Evolutionary conservation across 2,797 vertebrate species (phyloP).

Genomic region (Parotocinclus haroldoi): DNA sequence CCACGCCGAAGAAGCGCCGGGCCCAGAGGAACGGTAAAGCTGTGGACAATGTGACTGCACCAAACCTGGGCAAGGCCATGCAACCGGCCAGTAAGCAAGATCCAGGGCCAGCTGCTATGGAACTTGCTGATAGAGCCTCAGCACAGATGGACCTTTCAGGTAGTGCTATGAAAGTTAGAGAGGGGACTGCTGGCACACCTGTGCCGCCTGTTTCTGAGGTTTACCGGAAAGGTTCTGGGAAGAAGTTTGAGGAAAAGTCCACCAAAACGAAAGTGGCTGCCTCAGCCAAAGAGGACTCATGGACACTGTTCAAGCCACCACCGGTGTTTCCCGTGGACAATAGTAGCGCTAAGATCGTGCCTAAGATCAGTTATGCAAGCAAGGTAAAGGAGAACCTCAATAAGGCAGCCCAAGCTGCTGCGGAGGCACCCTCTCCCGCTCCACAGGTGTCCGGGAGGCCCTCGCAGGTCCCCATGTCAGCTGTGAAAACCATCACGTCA

Average conservation of each 20-base stretch:
- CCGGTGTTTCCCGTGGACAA: slow-evolving; percentile 99
- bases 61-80: slow-evolving; percentile 81
- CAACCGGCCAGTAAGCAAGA: slow-evolving; percentile 73
- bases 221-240: slow-evolving; percentile 86
- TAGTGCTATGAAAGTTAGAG: slow-evolving; percentile 54
- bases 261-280: slow-evolving; percentile 83
- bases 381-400: slow-evolving; percentile 99
- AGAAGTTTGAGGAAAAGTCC: slow-evolving; percentile 89
- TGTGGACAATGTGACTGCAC: slow-evolving; percentile 77
- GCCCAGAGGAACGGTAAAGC: slow-evolving; percentile 85
- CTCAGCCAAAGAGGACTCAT: slow-evolving; percentile 91
- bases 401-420: slow-evolving; percentile 85
- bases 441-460: slow-evolving; percentile 73
- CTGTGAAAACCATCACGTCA: slow-evolving; percentile 97
- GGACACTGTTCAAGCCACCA: slow-evolving; percentile 97
- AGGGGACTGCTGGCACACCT: slow-evolving; percentile 66
- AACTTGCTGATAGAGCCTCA: slow-evolving; percentile 72
- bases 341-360: slow-evolving; percentile 99
- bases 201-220: slow-evolving; percentile 63
- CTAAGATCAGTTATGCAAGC: slow-evolving; percentile 99
- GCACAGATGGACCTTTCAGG: slow-evolving; percentile 71
- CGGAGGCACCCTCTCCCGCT: slow-evolving; percentile 70
- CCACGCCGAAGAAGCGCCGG: slow-evolving; percentile 90
- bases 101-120: slow-evolving; percentile 50
- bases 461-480: slow-evolving; percentile 94